phyloP scores from a whole-genome alignment of 92 coral and sea anemone species.

The Zoanthus gigantus region DNA sequence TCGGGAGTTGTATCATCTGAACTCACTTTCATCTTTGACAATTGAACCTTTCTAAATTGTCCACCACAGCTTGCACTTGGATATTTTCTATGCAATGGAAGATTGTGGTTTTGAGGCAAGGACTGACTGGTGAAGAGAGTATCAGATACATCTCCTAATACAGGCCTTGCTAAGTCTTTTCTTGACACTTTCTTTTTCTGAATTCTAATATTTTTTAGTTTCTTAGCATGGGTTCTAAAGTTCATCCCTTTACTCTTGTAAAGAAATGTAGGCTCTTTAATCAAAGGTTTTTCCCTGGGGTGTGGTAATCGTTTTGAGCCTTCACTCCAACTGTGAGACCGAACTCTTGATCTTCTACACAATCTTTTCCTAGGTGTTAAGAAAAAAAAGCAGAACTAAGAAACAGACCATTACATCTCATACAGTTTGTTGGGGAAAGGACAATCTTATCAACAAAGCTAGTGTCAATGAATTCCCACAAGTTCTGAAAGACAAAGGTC shows the following conservation, averaged over 20 bases:
- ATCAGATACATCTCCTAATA: slow-evolving; percentile 6
- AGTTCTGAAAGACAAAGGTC: too few species aligned
- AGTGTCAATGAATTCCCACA: too few species aligned
- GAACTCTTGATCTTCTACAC: slow-evolving; percentile 50
- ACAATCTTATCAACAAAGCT: too few species aligned
- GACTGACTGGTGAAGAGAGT: slow-evolving; percentile 30
- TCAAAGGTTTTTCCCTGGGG: slow-evolving; percentile 59
- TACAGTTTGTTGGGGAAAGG: neutral
- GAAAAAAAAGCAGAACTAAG: neutral
- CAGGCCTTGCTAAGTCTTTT: slow-evolving; percentile 22
- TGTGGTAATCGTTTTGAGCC: slow-evolving; percentile 36
- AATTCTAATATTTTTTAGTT: slow-evolving; percentile 13
- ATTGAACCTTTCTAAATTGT: slow-evolving; percentile 82
- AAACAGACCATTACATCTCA: neutral
- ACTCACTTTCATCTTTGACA: slow-evolving; percentile 59
- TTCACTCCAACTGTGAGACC: slow-evolving; percentile 46
- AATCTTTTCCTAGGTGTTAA: slow-evolving; percentile 59
- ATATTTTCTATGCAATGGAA: neutral
- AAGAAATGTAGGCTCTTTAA: slow-evolving; percentile 82
- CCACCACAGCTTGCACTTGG: slow-evolving; percentile 82
- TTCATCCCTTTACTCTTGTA: slow-evolving; percentile 65
- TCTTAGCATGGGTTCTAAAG: slow-evolving; percentile 19
- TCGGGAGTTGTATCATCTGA: slow-evolving; percentile 98
- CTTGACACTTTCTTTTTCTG: slow-evolving; percentile 10
- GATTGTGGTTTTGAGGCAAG: slow-evolving; percentile 9